phyloP scores from a whole-genome alignment of 1,140 invertebrate genomes.

The Anoplolepis gracilipes region DNA sequence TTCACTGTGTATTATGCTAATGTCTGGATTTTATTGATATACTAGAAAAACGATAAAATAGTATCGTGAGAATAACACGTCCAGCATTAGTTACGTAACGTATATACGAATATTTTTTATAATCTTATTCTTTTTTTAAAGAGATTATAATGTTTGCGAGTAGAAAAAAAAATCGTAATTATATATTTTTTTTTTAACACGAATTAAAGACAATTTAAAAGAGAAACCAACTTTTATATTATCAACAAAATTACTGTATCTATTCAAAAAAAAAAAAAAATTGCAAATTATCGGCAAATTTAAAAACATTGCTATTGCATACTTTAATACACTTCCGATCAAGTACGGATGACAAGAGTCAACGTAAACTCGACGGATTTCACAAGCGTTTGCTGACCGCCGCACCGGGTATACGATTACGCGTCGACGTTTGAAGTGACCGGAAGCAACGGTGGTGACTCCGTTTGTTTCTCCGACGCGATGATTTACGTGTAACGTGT shows the following conservation, averaged over 20 bases:
- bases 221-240: not conserved
- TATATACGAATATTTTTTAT: conserved; percentile 22
- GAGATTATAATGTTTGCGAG: too few species aligned
- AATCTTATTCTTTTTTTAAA: not conserved
- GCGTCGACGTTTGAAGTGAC: conserved; percentile 22
- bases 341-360: not conserved
- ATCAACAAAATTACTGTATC: not conserved
- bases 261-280: conserved; percentile 1
- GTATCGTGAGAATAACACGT: not conserved
- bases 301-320: not conserved
- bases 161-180: not conserved
- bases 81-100: conserved; percentile 1
- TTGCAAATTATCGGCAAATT: not conserved
- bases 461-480: conserved; percentile 1
- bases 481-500: conserved; percentile 60
- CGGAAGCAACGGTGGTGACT: conserved; percentile 14
- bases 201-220: not conserved
- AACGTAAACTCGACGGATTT: conserved; percentile 11
- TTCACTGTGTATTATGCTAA: conserved; percentile 15
- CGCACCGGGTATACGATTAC: conserved; percentile 36
- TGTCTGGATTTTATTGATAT: conserved; percentile 18
- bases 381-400: conserved; percentile 15
- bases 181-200: not conserved
- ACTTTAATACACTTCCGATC: not conserved
- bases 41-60: conserved; percentile 7